These are phyloP conservation scores for Eutrigla gurnardus DNA, from an alignment of 2,797 vertebrate genomes.

Conservation along the genomic window DNA sequence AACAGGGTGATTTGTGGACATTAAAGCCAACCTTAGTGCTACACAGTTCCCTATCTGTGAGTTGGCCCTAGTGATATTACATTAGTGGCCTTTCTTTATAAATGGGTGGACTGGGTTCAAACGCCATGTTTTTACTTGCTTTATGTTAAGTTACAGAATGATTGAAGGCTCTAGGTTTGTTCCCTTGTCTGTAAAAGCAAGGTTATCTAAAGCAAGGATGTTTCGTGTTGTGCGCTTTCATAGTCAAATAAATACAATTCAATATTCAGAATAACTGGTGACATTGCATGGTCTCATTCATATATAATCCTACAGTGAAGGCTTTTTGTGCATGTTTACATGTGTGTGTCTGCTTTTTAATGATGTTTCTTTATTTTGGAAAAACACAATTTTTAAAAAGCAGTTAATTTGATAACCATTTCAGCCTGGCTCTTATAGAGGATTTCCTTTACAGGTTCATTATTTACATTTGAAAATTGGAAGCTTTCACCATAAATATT, in stretches of 20 bases:
- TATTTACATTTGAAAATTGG: slow-evolving; percentile 1
- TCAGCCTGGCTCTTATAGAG: not conserved
- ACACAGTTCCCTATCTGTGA: slow-evolving; percentile 32
- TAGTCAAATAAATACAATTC: slow-evolving; percentile 48
- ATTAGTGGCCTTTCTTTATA: slow-evolving; percentile 41
- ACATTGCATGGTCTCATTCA: slow-evolving; percentile 32
- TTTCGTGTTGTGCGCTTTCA: slow-evolving; percentile 40
- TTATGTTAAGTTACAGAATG: slow-evolving; percentile 34
- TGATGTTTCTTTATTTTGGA: not conserved
- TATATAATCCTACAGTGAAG: slow-evolving; percentile 31
- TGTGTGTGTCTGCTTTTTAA: not conserved
- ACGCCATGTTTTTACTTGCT: slow-evolving; percentile 41
- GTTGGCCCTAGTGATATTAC: slow-evolving; percentile 22
- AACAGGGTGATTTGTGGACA: slow-evolving; percentile 37
- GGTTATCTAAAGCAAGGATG: slow-evolving; percentile 49
- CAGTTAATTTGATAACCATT: not conserved
- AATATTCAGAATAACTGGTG: slow-evolving; percentile 23
- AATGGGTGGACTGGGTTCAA: slow-evolving; percentile 18
- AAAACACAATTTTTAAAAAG: not conserved
- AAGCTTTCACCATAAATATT: not conserved
- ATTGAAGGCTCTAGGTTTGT: slow-evolving; percentile 38
- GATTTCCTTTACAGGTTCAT: slow-evolving; percentile 9
- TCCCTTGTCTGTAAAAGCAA: slow-evolving; percentile 47
- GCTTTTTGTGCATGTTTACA: slow-evolving; percentile 31
- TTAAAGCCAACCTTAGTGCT: slow-evolving; percentile 23